These are phyloP conservation scores for Mus pahari DNA, from an alignment of 2,113 vertebrate species.

Conservation along the genomic window DNA sequence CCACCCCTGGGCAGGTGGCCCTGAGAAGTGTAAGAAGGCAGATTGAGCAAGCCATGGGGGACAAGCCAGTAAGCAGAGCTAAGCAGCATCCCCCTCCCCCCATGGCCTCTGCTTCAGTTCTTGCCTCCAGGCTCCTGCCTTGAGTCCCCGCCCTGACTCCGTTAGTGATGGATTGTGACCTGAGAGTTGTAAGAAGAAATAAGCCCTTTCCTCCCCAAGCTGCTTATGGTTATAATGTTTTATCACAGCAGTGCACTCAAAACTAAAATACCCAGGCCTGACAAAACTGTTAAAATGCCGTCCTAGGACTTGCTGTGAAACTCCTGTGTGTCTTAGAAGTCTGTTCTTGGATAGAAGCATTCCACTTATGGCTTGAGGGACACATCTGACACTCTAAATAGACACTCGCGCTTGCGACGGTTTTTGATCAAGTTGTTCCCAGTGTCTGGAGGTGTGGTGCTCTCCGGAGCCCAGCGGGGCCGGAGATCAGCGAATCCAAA, in stretches of 20 bases:
- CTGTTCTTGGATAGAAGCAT: background rate
- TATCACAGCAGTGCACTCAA: background rate
- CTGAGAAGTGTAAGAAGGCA: background rate
- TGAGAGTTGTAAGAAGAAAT: background rate
- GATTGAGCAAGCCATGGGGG: no score
- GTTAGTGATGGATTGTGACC: background rate
- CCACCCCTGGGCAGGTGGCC: background rate
- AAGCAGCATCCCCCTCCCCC: background rate
- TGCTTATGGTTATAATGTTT: background rate
- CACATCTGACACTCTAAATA: background rate
- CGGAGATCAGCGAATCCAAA: background rate
- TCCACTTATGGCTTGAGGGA: background rate
- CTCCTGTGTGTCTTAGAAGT: fast-evolving
- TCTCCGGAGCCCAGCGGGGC: fast-evolving
- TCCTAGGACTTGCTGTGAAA: background rate
- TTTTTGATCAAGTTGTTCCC: background rate
- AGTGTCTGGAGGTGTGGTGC: fast-evolving
- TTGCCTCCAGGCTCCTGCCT: background rate
- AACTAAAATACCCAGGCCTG: background rate
- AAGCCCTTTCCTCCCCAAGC: background rate
- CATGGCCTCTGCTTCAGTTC: background rate
- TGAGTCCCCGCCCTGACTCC: background rate
- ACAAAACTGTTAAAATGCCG: no score
- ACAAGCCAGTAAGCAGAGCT: background rate
- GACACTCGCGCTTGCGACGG: fast-evolving